Base-by-base conservation (phyloP, 2,797 vertebrate genomes). In the Scyliorhinus canicula region DNA sequence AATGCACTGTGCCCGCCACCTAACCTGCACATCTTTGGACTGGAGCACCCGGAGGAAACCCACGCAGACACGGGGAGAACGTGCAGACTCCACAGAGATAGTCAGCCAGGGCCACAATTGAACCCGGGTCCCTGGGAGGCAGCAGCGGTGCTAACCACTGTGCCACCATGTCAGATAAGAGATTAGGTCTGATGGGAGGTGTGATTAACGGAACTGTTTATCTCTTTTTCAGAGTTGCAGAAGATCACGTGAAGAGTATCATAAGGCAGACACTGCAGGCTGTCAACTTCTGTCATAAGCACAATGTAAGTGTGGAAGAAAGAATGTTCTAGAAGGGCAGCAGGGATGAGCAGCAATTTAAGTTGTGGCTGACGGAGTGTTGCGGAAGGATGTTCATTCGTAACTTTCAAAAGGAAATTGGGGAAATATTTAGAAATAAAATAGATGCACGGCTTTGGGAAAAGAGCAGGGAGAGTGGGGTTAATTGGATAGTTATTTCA, bases 251-350 rank as follows among this genome's bases (percentile, higher is more conserved):
- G 67, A 99, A 97, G 96, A 99, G 98, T 95, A 99, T 99, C 86
- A 98, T 97, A 79, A 99, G 98, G 98, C 99, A 99, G 96, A 99
- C 98, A 0, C 97, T 99, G 31, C 98, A 99, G 95, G 99, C 98
- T 4, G 98, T 99, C 90, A 98, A 98, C 97, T 99, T 99, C 97
- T 99, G 98, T 95, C 98, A 99, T 96, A 98, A 98, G 96, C 98
- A 99, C 95, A 98, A 98, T 0, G 98, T 98, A 95, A 97, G 98
- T 95, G 50, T 31, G 12, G 28, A 16, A 19, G 16, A 24, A 82
- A 47, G 55, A 60, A n/a, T 19, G 52, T 84, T 50, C 52, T 55
- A 19, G 31, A 57, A 57, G 35, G 85, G 9, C 4, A 57, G 50
- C 12, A 16, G 85, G 85, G 31, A 55, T 50, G 82, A 31, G 82